phyloP scores from a whole-genome alignment of 2,797 vertebrate species.

The Macrochelys suwanniensis region DNA sequence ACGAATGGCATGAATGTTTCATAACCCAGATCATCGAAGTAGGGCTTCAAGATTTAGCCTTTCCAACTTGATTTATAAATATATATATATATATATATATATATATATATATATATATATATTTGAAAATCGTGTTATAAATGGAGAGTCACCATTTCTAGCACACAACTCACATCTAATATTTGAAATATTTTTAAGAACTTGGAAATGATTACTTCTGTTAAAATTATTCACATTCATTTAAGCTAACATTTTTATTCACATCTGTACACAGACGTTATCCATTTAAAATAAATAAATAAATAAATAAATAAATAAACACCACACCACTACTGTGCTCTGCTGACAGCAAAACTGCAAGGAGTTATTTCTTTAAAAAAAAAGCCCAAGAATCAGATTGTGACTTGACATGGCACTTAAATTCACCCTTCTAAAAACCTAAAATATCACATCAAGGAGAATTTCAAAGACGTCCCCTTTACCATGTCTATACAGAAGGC shows the following conservation, averaged over 20 bases:
- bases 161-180: neutral
- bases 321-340: accelerated
- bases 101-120: neutral
- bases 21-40: neutral
- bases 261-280: neutral
- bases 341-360: neutral
- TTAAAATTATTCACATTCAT: neutral
- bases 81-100: neutral
- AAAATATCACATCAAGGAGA: slow-evolving; percentile 68
- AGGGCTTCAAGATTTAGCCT: neutral
- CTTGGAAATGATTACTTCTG: neutral
- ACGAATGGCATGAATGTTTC: neutral
- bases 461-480: slow-evolving; percentile 65
- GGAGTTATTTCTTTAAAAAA: slow-evolving; percentile 24
- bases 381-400: slow-evolving; percentile 29
- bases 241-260: slow-evolving; percentile 18
- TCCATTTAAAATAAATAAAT: neutral
- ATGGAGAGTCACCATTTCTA: neutral
- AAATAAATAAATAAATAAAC: neutral
- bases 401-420: slow-evolving; percentile 37
- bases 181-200: slow-evolving; percentile 10
- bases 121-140: neutral
- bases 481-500: slow-evolving; percentile 53
- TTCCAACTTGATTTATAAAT: neutral
- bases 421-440: slow-evolving; percentile 62